Base-by-base conservation (phyloP, 1,140 invertebrate species). In the Uloborus diversus region DNA sequence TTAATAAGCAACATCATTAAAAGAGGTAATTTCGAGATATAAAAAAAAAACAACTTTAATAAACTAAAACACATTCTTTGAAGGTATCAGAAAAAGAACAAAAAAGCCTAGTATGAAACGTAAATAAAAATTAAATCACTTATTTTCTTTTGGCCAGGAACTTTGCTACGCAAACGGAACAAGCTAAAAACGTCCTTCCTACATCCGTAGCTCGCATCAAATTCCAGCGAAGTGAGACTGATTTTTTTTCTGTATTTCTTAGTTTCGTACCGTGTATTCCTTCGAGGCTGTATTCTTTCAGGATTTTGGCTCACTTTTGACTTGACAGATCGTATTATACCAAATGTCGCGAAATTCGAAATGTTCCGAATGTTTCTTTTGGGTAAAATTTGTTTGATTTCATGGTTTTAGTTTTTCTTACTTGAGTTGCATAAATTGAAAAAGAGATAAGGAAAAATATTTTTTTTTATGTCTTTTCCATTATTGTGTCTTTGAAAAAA, bases 251-350 rank as follows among this genome's bases (percentile, higher is more conserved):
- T 61, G 25, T 59, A n/a, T 59, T 28, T 23, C 37, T 61, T 28
- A 32, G 71, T 75, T 64, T 64, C 57, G 37, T n/a, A 32, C 56
- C 32, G 7, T 27, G 51, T 47, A 73, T 73, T 35, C 49, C 35
- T 27, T 28, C 42, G 59, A 51, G 57, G 3, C 30, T 64, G 71
- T 64, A 64, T 33, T 51, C 71, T 75, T 59, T 75, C 35, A 64
- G 71, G 71, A 53, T 51, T 64, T 64, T 42, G 59, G 28, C 35
- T 75, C 71, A 75, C 71, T 75, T 75, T 75, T 75, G 57, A 75
- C 59, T 75, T 75, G 71, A 75, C 71, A 75, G 71, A 75, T 75
- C 42, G 59, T 59, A 75, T 75, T 75, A 75, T 75, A 75, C 71
- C 62, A 75, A 75, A 75, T 59, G 71, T 64, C 71, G 71, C 51